Percentiles rank a stretch among this genome's conserved stretches.
Conservation (phyloP, 2,113 vertebrate species). For the Numida meleagris region DNA sequence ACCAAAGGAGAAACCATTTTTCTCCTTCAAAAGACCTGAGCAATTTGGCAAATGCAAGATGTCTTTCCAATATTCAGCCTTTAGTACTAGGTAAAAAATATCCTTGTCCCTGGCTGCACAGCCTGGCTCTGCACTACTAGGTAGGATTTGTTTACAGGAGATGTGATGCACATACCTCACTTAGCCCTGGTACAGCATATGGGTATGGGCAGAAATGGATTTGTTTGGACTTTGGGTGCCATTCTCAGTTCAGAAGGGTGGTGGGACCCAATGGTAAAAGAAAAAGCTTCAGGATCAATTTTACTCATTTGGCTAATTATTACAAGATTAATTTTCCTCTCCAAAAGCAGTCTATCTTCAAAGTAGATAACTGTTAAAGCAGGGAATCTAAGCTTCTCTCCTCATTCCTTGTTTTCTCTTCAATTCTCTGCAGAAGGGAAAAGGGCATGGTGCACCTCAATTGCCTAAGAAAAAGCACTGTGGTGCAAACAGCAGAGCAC, state of each 20-base stretch:
- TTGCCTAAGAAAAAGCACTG: background rate
- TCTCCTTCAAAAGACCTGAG: background rate
- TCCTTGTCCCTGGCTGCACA: background rate
- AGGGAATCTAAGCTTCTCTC: background rate
- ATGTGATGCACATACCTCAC: background rate
- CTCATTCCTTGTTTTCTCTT: background rate
- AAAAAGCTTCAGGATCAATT: background rate
- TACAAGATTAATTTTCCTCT: background rate
- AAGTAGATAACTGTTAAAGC: background rate
- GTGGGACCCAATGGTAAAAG: background rate
- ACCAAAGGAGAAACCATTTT: background rate
- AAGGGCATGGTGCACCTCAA: background rate
- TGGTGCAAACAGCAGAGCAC: background rate
- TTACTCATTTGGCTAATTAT: background rate
- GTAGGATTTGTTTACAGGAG: background rate
- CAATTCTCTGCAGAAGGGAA: background rate
- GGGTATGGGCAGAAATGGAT: background rate
- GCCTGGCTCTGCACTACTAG: background rate
- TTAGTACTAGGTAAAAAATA: background rate
- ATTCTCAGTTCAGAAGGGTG: background rate
- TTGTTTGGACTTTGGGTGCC: background rate
- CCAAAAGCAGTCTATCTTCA: background rate
- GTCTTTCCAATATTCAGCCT: background rate
- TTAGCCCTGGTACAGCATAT: background rate
- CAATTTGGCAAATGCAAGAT: background rate